phyloP scores from a whole-genome alignment of 2,888 invertebrate genomes.

The Oligia strigilis region DNA sequence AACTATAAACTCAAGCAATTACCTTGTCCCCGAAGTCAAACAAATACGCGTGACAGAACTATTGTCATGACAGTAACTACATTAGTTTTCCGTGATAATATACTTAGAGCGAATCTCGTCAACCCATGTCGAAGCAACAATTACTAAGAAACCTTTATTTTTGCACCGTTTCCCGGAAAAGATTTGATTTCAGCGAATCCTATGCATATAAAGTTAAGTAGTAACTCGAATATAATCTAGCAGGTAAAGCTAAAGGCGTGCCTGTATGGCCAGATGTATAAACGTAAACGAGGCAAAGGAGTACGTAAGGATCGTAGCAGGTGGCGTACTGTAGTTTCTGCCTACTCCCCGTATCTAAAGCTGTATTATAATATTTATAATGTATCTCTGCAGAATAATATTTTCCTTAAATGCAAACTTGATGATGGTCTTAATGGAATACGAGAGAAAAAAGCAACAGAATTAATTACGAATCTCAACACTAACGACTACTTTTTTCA shows the following conservation, averaged over 20 bases:
- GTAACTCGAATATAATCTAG: constrained; percentile 8
- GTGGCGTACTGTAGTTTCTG: too few species aligned
- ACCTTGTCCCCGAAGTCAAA: constrained; percentile 19
- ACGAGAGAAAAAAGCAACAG: neutral
- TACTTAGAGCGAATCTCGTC: constrained; percentile 5
- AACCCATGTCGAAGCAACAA: constrained; percentile 14
- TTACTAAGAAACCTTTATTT: constrained; percentile 35
- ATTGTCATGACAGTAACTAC: constrained; percentile 41
- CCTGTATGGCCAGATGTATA: too few species aligned
- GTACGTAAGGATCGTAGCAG: too few species aligned
- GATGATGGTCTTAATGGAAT: neutral
- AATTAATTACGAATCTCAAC: constrained; percentile 1
- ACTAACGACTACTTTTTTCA: constrained; percentile 1
- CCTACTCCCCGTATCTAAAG: neutral
- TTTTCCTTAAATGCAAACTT: constrained; percentile 12
- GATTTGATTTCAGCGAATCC: constrained; percentile 30
- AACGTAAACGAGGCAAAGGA: too few species aligned
- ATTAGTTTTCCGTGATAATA: constrained; percentile 52
- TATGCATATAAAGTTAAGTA: constrained; percentile 6
- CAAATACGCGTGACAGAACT: constrained; percentile 47
- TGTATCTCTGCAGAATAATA: neutral
- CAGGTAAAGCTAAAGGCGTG: constrained; percentile 26
- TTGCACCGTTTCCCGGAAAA: constrained; percentile 36
- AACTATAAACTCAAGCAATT: constrained; percentile 33
- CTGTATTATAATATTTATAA: neutral